Evolutionary conservation across 2,113 vertebrate genomes (phyloP).

Genomic region (Sakesphorus luctuosus): DNA sequence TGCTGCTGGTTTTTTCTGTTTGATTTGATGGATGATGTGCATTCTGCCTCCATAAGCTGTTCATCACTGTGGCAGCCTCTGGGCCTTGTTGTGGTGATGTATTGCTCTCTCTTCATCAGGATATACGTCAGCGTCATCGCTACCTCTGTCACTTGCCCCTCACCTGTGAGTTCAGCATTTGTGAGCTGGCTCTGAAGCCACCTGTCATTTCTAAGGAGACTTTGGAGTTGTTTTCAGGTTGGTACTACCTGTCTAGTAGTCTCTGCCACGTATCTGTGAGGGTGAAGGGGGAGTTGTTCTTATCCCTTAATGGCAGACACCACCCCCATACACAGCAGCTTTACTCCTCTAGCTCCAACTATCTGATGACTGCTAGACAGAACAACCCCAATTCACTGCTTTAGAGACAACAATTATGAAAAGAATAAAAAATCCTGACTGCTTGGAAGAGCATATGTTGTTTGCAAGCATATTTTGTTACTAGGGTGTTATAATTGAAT

Average conservation of each 20-base stretch:
- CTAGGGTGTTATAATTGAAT: not conserved
- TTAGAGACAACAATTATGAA: not conserved
- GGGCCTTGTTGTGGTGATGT: not conserved
- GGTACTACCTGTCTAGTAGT: not conserved
- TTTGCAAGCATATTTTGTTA: not conserved
- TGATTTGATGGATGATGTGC: not conserved
- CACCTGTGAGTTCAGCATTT: constrained; percentile 98
- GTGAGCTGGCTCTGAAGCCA: constrained; percentile 91
- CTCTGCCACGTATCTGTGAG: not conserved
- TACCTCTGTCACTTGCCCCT: constrained; percentile 96
- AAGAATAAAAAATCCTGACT: not conserved
- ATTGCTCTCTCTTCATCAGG: constrained; percentile 72
- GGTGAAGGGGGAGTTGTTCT: not conserved
- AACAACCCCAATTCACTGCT: not conserved
- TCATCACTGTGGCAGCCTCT: not conserved
- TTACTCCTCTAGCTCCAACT: not conserved
- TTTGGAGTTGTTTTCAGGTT: constrained; percentile 92
- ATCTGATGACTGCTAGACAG: not conserved
- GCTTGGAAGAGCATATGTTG: not conserved
- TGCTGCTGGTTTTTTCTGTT: not conserved
- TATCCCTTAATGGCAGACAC: not conserved
- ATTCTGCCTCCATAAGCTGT: not conserved
- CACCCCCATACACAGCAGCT: not conserved
- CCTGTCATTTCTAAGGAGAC: constrained; percentile 93
- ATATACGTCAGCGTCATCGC: constrained; percentile 92